Conservation (phyloP, 2,113 vertebrate species). For the Pholis gunnellus region DNA sequence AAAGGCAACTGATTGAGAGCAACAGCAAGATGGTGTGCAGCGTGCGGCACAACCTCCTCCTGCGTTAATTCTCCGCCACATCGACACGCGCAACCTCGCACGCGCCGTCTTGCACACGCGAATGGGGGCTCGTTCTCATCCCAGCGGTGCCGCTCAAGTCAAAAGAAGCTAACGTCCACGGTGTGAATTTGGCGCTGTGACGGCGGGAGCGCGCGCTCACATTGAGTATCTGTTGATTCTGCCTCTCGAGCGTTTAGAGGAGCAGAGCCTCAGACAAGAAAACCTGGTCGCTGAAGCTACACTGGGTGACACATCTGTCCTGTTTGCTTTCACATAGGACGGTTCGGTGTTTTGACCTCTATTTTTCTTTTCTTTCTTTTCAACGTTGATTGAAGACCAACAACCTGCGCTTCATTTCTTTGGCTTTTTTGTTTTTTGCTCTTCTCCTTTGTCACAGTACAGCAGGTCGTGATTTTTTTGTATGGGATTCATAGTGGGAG, state of each 20-base stretch:
- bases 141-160: constrained; percentile 2
- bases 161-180: constrained; percentile 21
- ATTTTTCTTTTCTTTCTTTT: constrained; percentile 26
- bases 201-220: constrained; percentile 57
- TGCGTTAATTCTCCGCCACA: constrained; percentile 39
- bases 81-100: constrained; percentile 2
- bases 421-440: constrained; percentile 56
- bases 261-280: constrained; percentile 45
- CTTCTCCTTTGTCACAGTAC: constrained; percentile 74
- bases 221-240: constrained; percentile 78
- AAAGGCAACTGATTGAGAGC: constrained; percentile 62
- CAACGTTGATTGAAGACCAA: constrained; percentile 68
- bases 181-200: constrained; percentile 50
- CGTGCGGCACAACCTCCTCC: constrained; percentile 55
- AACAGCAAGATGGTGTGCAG: constrained; percentile 64
- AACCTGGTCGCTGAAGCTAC: constrained; percentile 49
- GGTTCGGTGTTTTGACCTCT: constrained; percentile 50
- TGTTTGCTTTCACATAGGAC: constrained; percentile 43
- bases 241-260: constrained; percentile 51
- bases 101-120: no score
- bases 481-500: constrained; percentile 78
- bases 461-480: constrained; percentile 77
- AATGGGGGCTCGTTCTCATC: constrained; percentile 13
- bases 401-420: constrained; percentile 62
- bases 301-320: constrained; percentile 60